Evolutionary conservation across 2,888 invertebrate species (phyloP).

Genomic region (Ommatoiulus sabulosus): DNA sequence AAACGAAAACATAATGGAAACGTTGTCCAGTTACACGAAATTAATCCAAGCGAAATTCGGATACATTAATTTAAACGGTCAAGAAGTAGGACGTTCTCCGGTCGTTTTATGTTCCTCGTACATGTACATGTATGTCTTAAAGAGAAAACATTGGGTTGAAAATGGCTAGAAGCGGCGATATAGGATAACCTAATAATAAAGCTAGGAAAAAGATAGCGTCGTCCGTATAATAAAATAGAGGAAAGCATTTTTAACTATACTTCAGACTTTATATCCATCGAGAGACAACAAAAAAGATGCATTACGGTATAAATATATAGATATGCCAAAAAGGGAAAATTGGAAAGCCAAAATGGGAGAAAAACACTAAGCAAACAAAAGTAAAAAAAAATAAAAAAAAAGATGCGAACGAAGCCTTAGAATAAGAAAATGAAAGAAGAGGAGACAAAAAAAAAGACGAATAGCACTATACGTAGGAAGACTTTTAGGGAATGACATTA

Average conservation of each 20-base stretch:
- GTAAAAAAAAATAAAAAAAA: not conserved
- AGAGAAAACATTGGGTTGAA: not conserved
- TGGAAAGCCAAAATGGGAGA: slow-evolving; percentile 37
- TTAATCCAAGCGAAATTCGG: no score
- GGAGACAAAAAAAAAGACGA: not conserved
- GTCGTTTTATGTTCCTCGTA: not conserved
- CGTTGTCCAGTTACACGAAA: no score
- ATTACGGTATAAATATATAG: not conserved
- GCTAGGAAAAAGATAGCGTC: not conserved
- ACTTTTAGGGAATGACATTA: slow-evolving; percentile 40
- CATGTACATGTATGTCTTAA: not conserved
- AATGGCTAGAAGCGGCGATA: not conserved
- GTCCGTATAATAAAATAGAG: not conserved
- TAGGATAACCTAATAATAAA: slow-evolving; percentile 18
- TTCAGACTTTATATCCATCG: slow-evolving; percentile 9
- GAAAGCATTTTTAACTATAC: slow-evolving; percentile 9
- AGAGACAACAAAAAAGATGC: slow-evolving; percentile 35
- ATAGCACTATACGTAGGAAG: not conserved
- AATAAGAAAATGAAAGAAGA: not conserved
- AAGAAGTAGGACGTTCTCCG: no score
- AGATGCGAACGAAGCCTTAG: not conserved
- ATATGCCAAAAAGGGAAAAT: slow-evolving; percentile 48
- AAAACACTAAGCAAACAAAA: slow-evolving; percentile 42
- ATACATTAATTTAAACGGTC: not conserved
- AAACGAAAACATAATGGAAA: no score